Conservation (phyloP, 2,113 vertebrate genomes). For the Sphaerodactylus townsendi region DNA sequence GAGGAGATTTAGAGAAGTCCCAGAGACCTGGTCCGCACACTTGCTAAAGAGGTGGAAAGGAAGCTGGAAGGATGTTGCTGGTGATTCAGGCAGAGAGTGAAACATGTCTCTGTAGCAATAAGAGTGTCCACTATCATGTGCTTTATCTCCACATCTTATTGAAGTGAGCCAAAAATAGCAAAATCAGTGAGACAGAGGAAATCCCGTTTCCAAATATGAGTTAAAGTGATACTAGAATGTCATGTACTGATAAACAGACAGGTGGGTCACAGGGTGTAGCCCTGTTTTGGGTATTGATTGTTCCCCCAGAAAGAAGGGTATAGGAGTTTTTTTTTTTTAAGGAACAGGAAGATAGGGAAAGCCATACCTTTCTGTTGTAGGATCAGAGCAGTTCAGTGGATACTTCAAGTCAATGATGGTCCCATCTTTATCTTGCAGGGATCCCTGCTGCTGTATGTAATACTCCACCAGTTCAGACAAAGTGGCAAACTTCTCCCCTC, state of each 20-base stretch:
- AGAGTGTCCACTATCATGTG: neutral
- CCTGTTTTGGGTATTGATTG: neutral
- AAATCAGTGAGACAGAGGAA: conserved; percentile 27
- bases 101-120: neutral
- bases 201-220: conserved; percentile 37
- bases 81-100: neutral
- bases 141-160: neutral
- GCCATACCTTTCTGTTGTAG: conserved; percentile 89
- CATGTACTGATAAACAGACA: neutral
- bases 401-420: conserved; percentile 91
- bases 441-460: conserved; percentile 90
- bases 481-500: conserved; percentile 97
- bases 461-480: conserved; percentile 94
- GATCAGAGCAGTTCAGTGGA: conserved; percentile 92
- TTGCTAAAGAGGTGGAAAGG: neutral
- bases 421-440: conserved; percentile 91
- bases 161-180: conserved; percentile 38
- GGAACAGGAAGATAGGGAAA: too few relatives aligned
- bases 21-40: conserved; percentile 42
- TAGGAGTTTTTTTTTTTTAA: too few relatives aligned
- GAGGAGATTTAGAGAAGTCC: conserved; percentile 5
- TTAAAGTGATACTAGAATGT: neutral
- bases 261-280: neutral
- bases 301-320: neutral
- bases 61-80: neutral